Percentiles rank a stretch among this genome's conserved stretches.
These are phyloP conservation scores for Crotalus tigris DNA, from an alignment of 2,113 vertebrate genomes.

Conservation along the genomic window DNA sequence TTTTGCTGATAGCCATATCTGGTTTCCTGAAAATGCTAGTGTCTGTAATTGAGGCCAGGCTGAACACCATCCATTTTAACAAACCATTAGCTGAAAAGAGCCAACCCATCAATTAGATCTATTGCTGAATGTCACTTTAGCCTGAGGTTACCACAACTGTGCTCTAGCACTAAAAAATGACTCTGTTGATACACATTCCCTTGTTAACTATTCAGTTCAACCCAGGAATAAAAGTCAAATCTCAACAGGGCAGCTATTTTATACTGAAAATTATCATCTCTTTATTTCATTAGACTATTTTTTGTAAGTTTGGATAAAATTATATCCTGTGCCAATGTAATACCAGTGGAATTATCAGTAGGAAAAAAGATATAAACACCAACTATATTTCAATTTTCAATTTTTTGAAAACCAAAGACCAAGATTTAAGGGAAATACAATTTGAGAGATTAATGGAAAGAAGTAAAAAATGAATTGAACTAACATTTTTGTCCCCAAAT, in stretches of 20 bases:
- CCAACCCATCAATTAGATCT: constrained; percentile 47
- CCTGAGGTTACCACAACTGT: neutral
- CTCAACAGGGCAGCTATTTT: constrained; percentile 54
- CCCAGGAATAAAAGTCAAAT: constrained; percentile 50
- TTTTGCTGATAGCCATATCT: neutral
- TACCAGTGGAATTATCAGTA: constrained; percentile 11
- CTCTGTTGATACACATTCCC: neutral
- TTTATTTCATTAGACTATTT: constrained; percentile 56
- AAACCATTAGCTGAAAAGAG: constrained; percentile 41
- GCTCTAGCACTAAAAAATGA: constrained; percentile 24
- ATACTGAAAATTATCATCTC: constrained; percentile 42
- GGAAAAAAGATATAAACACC: constrained; percentile 42
- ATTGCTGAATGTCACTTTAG: constrained; percentile 12
- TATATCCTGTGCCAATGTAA: constrained; percentile 28
- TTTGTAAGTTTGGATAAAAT: constrained; percentile 43
- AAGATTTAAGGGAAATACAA: neutral
- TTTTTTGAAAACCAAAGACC: neutral
- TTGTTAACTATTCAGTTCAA: constrained; percentile 43
- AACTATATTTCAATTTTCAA: constrained; percentile 28
- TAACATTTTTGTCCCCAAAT: too few species aligned
- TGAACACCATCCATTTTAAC: constrained; percentile 48
- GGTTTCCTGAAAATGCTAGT: constrained; percentile 32
- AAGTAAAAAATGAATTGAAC: neutral
- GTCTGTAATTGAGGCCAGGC: constrained; percentile 47
- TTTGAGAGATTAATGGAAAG: neutral